A percentile compares a stretch with the other conserved stretches of the same genome.
Conservation (phyloP, 2,888 invertebrate species). For the Lochmaea capreae region DNA sequence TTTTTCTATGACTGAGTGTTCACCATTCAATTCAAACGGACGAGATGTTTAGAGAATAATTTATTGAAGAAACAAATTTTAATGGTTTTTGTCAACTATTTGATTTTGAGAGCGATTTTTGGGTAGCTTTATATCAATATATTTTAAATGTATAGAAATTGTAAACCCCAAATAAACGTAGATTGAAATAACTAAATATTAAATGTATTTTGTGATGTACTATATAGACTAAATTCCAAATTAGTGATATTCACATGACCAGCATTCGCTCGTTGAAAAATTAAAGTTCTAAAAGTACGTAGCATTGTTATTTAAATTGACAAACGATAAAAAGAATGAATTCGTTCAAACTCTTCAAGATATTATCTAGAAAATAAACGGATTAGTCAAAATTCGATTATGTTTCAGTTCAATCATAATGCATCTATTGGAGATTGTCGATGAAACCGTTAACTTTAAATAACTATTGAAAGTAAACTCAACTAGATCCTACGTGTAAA, state of each 20-base stretch:
- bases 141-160: too few relatives aligned
- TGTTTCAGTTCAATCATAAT: slow-evolving; percentile 15
- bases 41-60: too few relatives aligned
- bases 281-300: neutral
- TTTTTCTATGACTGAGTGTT: too few relatives aligned
- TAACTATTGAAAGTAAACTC: slow-evolving; percentile 15
- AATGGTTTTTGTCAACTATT: too few relatives aligned
- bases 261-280: neutral
- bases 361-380: slow-evolving; percentile 28
- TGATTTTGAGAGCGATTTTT: too few relatives aligned
- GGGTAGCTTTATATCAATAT: too few relatives aligned
- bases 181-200: too few relatives aligned
- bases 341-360: slow-evolving; percentile 20
- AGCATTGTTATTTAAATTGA: slow-evolving; percentile 12
- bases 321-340: slow-evolving; percentile 22
- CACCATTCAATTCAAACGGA: too few relatives aligned
- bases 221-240: neutral
- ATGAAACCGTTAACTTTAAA: slow-evolving; percentile 29
- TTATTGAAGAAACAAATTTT: too few relatives aligned
- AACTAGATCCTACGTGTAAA: slow-evolving; percentile 18
- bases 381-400: slow-evolving; percentile 31
- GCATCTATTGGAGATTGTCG: slow-evolving; percentile 26
- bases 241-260: neutral
- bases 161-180: too few relatives aligned
- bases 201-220: too few relatives aligned